phyloP scores from a whole-genome alignment of 2,113 vertebrate genomes.

The Rhinoderma darwinii region DNA sequence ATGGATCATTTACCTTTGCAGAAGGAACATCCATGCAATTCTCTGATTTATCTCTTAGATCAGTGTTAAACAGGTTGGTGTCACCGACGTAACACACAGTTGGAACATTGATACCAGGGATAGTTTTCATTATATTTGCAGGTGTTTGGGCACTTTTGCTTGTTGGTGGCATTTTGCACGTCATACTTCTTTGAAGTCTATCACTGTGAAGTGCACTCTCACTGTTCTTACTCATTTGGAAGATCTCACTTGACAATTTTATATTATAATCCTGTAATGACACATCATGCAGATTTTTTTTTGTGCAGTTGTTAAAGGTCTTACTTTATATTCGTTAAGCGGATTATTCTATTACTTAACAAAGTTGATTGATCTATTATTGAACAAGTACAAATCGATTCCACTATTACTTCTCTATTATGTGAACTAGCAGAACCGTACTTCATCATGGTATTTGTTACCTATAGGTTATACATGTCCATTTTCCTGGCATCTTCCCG shows the following conservation, averaged over 20 bases:
- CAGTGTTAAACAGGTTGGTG: conserved; percentile 15
- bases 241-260: conserved; percentile 31
- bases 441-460: not conserved
- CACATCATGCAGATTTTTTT: conserved; percentile 30
- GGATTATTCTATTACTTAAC: not conserved
- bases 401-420: not conserved
- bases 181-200: conserved; percentile 25
- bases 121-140: not conserved
- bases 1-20: conserved; percentile 44
- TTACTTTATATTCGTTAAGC: not conserved
- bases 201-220: conserved; percentile 10
- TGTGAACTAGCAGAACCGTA: not conserved
- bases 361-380: not conserved
- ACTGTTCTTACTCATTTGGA: conserved; percentile 13
- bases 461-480: too few relatives aligned
- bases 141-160: conserved; percentile 2
- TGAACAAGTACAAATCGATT: not conserved
- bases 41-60: conserved; percentile 26
- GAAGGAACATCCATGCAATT: not conserved
- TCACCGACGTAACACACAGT: conserved; percentile 27
- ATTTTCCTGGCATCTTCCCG: not conserved
- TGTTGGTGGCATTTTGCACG: not conserved
- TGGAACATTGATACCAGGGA: conserved; percentile 1
- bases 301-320: conserved; percentile 22
- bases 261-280: conserved; percentile 49